These are phyloP conservation scores for Paratrypauchen microcephalus DNA, from an alignment of 2,797 vertebrate genomes.

Conservation along the genomic window DNA sequence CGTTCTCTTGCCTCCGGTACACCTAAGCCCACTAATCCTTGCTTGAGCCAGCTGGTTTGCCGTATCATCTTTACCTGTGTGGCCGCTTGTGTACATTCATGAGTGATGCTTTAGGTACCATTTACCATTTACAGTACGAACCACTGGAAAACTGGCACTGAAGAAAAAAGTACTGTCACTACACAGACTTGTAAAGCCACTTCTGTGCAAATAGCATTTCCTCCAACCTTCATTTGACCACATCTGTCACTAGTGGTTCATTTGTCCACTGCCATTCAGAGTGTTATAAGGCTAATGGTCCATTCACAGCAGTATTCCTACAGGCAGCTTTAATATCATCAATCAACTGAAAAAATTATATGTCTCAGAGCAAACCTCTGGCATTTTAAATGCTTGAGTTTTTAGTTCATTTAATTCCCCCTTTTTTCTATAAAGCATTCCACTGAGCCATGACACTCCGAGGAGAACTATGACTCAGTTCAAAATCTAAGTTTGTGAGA, in stretches of 20 bases:
- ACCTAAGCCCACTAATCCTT: constrained; percentile 81
- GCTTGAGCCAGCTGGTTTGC: constrained; percentile 64
- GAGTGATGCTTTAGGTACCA: constrained; percentile 47
- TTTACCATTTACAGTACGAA: constrained; percentile 42
- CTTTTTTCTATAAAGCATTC: not conserved
- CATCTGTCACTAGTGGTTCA: constrained; percentile 42
- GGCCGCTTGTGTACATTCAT: constrained; percentile 65
- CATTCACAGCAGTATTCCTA: constrained; percentile 32
- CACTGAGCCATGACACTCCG: no score
- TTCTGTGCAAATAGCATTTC: constrained; percentile 12
- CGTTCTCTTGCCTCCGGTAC: constrained; percentile 75
- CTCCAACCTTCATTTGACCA: constrained; percentile 22
- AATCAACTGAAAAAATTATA: constrained; percentile 47
- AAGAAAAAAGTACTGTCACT: constrained; percentile 30
- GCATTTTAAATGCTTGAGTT: not conserved
- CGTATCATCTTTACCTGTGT: constrained; percentile 69
- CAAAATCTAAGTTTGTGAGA: no score
- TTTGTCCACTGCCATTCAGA: constrained; percentile 52
- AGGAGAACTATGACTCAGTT: no score
- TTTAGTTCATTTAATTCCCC: not conserved
- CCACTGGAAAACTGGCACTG: constrained; percentile 34
- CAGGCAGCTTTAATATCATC: constrained; percentile 33
- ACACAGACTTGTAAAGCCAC: constrained; percentile 23
- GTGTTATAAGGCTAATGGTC: constrained; percentile 59
- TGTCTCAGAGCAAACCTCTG: constrained; percentile 8